Evolutionary conservation across 1,140 invertebrate species (phyloP).

Genomic region (Piezodorus guildinii): DNA sequence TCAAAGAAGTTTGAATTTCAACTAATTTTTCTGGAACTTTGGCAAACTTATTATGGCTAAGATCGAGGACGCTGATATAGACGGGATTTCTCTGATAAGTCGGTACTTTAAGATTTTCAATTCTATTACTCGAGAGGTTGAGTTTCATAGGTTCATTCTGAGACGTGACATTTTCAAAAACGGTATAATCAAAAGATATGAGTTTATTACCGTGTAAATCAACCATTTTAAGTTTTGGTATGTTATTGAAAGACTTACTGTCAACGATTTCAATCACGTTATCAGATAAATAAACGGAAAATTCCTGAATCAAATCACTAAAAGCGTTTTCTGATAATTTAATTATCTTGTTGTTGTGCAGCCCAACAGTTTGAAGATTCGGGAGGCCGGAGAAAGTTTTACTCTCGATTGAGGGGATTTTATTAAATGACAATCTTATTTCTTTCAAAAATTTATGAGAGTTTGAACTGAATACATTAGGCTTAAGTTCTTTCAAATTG

Average conservation of each 20-base stretch:
- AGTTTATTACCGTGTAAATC: slow-evolving; percentile 62
- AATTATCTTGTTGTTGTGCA: slow-evolving; percentile 57
- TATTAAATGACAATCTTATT: slow-evolving; percentile 62
- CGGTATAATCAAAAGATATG: slow-evolving; percentile 48
- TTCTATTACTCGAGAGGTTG: slow-evolving; percentile 56
- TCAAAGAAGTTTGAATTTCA: slow-evolving; percentile 45
- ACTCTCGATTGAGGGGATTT: slow-evolving; percentile 44
- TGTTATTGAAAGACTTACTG: slow-evolving; percentile 49
- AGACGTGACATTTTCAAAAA: slow-evolving; percentile 52
- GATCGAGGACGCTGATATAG: slow-evolving; percentile 52
- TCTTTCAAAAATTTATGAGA: slow-evolving; percentile 61
- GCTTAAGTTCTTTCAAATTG: slow-evolving; percentile 49
- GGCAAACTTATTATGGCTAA: slow-evolving; percentile 52
- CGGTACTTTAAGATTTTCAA: slow-evolving; percentile 42
- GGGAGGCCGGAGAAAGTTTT: slow-evolving; percentile 50
- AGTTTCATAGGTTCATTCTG: slow-evolving; percentile 45
- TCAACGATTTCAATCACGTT: slow-evolving; percentile 50
- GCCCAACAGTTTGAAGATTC: slow-evolving; percentile 52
- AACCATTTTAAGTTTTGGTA: slow-evolving; percentile 52
- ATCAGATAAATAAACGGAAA: slow-evolving; percentile 53
- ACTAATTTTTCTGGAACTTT: slow-evolving; percentile 52
- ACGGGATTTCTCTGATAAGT: slow-evolving; percentile 33
- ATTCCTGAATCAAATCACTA: slow-evolving; percentile 49
- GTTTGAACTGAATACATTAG: slow-evolving; percentile 50
- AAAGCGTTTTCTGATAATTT: slow-evolving; percentile 45